Percentiles rank a stretch among this genome's conserved stretches.
phyloP scores from a whole-genome alignment of 2,888 invertebrate genomes.

The Himalopsyche japonica region DNA sequence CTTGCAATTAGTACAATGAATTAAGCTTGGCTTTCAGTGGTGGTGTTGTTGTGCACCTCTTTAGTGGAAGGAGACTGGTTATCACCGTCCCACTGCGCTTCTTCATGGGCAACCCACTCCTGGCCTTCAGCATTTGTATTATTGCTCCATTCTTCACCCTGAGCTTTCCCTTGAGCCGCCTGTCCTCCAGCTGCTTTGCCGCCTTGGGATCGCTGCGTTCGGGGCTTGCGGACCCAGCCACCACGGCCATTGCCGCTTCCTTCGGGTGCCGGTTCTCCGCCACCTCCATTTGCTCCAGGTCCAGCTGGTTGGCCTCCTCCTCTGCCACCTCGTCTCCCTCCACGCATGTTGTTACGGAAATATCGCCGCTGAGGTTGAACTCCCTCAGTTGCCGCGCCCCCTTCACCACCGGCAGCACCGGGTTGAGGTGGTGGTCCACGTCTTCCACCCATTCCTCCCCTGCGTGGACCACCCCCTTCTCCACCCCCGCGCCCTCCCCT shows the following conservation, averaged over 20 bases:
- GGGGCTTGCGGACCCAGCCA: conserved; percentile 38
- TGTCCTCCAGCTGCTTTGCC: conserved; percentile 3
- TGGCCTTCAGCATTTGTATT: conserved; percentile 43
- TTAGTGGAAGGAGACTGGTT: conserved; percentile 42
- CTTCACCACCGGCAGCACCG: conserved; percentile 50
- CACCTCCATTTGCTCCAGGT: neutral
- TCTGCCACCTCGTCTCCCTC: conserved; percentile 62
- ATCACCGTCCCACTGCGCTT: conserved; percentile 3
- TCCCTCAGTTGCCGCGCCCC: conserved; percentile 51
- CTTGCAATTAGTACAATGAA: neutral
- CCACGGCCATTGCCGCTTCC: conserved; percentile 49
- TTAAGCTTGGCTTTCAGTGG: conserved; percentile 61
- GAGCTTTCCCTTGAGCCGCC: conserved; percentile 43
- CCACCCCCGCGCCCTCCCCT: conserved; percentile 50
- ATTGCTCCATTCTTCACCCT: conserved; percentile 48
- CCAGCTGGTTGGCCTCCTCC: conserved; percentile 20
- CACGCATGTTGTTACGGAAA: conserved; percentile 77
- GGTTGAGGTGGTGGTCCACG: conserved; percentile 53
- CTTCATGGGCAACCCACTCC: conserved; percentile 33
- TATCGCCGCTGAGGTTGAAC: conserved; percentile 62
- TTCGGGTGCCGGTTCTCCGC: conserved; percentile 63
- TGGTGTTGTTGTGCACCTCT: conserved; percentile 47
- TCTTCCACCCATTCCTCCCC: conserved; percentile 56
- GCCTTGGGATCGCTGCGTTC: conserved; percentile 49
- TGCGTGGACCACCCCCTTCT: conserved; percentile 57